These are phyloP conservation scores for Oncorhynchus keta DNA, from an alignment of 2,113 vertebrate genomes.

Conservation along the genomic window DNA sequence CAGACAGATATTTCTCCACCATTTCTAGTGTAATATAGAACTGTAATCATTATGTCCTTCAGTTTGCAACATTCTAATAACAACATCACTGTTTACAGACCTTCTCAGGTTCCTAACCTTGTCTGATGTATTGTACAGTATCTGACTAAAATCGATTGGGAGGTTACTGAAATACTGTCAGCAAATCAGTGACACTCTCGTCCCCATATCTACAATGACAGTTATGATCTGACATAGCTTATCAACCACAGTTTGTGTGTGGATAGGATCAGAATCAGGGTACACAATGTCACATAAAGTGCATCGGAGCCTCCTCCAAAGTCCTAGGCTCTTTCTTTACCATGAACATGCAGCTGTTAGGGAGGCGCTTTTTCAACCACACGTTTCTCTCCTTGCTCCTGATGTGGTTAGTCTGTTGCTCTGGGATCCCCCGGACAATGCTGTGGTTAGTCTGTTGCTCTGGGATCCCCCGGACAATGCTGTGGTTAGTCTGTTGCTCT, in stretches of 20 bases:
- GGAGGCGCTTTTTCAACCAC: not conserved
- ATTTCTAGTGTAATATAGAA: not conserved
- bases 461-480: no score
- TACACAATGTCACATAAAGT: not conserved
- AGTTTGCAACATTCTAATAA: not conserved
- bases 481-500: not conserved
- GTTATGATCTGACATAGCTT: not conserved
- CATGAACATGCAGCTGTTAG: not conserved
- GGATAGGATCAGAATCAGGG: not conserved
- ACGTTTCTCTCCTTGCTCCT: not conserved
- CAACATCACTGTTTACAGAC: no score
- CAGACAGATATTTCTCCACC: no score
- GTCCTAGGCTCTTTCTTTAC: not conserved
- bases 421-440: conserved; percentile 21
- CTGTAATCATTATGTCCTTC: not conserved
- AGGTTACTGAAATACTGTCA: not conserved
- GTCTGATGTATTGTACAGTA: not conserved
- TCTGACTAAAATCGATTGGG: not conserved
- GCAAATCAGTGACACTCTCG: not conserved
- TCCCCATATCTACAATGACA: not conserved
- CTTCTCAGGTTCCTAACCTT: not conserved
- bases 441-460: not conserved
- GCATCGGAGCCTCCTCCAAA: conserved; percentile 2
- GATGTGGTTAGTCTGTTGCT: conserved; percentile 40
- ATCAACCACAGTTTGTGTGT: not conserved